Evolutionary conservation across 2,888 invertebrate genomes (phyloP).

Genomic region (Xestia xanthographa): DNA sequence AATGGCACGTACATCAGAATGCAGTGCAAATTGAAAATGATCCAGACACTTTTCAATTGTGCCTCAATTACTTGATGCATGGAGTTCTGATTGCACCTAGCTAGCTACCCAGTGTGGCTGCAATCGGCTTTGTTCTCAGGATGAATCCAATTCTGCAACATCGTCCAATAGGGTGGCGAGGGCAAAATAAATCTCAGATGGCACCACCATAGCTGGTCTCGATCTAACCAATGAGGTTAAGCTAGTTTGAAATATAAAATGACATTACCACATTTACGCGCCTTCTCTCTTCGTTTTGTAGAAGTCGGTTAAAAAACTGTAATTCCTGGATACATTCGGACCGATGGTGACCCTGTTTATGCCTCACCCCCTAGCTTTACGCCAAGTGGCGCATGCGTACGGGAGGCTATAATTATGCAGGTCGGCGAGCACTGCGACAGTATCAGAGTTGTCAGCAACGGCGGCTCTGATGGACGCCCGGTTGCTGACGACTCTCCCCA

Average conservation of each 20-base stretch:
- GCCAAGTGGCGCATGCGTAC: background rate
- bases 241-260: too few species aligned
- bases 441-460: background rate
- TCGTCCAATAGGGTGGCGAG: too few species aligned
- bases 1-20: background rate
- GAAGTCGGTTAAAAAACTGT: background rate
- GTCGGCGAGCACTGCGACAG: background rate
- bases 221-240: too few species aligned
- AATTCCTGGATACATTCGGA: background rate
- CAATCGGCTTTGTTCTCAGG: constrained; percentile 47
- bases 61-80: constrained; percentile 49
- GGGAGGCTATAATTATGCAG: background rate
- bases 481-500: constrained; percentile 3
- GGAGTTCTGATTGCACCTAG: constrained; percentile 26
- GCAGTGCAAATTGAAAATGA: constrained; percentile 30
- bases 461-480: background rate
- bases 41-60: constrained; percentile 31
- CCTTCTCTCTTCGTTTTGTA: background rate
- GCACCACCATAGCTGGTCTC: too few species aligned
- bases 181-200: too few species aligned
- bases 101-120: constrained; percentile 5
- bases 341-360: background rate
- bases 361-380: background rate
- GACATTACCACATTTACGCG: too few species aligned
- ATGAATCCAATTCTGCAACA: constrained; percentile 41